Percentiles rank a stretch among this genome's conserved stretches.
These are phyloP conservation scores for Syndactyla subalaris DNA, from an alignment of 2,797 vertebrate species.

Conservation along the genomic window DNA sequence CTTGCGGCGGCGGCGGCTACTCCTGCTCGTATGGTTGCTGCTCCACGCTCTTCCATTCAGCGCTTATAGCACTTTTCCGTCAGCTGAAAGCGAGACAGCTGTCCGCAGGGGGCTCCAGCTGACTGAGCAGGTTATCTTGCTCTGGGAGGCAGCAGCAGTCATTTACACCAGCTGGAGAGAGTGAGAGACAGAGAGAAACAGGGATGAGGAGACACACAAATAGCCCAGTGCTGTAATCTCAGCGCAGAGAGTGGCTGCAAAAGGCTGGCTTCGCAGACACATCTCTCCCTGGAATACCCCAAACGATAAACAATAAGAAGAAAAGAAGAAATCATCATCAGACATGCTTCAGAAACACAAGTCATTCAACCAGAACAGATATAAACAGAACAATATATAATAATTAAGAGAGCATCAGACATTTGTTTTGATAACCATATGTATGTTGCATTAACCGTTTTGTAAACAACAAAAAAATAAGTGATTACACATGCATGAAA, in stretches of 20 bases:
- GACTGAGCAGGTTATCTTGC: constrained; percentile 78
- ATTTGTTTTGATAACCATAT: background rate
- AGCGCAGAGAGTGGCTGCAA: background rate
- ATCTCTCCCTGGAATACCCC: constrained; percentile 15
- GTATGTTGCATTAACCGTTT: background rate
- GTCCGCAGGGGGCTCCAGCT: constrained; percentile 80
- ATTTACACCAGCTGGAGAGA: constrained; percentile 80
- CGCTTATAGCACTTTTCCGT: constrained; percentile 67
- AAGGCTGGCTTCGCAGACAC: constrained; percentile 25
- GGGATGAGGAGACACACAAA: constrained; percentile 56
- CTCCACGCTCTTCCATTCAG: constrained; percentile 79
- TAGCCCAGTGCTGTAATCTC: constrained; percentile 53
- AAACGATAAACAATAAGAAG: background rate
- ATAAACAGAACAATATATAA: background rate
- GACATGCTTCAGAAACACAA: constrained; percentile 30
- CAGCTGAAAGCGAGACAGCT: constrained; percentile 75
- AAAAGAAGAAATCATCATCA: constrained; percentile 38
- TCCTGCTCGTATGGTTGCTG: constrained; percentile 80
- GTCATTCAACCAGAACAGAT: background rate
- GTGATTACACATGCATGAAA: background rate
- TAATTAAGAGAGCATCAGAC: constrained; percentile 4
- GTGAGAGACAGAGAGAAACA: constrained; percentile 55
- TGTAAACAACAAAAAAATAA: constrained; percentile 1
- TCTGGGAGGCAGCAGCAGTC: constrained; percentile 78
- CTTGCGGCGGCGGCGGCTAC: background rate